Base-by-base conservation (phyloP, 1,140 invertebrate genomes). In the Neotoxoptera formosana region DNA sequence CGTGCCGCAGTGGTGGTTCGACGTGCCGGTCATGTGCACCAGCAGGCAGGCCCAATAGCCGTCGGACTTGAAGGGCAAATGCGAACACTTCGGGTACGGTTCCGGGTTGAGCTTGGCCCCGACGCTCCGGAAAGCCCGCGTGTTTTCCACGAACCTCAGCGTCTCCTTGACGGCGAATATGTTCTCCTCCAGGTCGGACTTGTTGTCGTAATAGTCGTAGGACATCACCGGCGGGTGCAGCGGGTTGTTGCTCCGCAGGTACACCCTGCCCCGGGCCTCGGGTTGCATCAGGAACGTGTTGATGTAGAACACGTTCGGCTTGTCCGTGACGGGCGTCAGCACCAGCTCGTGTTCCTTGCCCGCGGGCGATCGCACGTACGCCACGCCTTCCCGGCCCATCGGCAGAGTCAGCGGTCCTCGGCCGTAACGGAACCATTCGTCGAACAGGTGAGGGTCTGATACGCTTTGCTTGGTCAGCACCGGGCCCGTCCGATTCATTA, bases 21-120 rank as follows among this genome's bases (percentile, higher is more conserved):
- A 48, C 1, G 48, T 48, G 14, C 48, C 48, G 48, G 48, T 48
- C 48, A 48, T 48, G 48, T 48, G 48, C 14, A 48, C 48, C 11
- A 48, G 11, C 11, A 96, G 96, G 94, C 98, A 98, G 67, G 96
- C 95, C 97, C 97, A 98, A 94, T 98, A 98, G 7, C 96, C 95
- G 91, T 97, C 97, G 17, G 95, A 96, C 6, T 95, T 96, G 94
- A 96, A 97, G 7, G 95, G 94, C 67, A 95, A 95, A 0, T 95
- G 94, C 67, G 94, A 94, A 94, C 97, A 97, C 7, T 96, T 96
- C 0, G 97, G 97, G 88, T 97, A 96, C 23, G 96, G 96, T 3
- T 95, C 95, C 36, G 95, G 95, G 93, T 96, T 95, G 7, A 98
- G 94, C 51, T 53, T 53, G 21, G 53, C 53, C 20, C 21, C 53